Evolutionary conservation across 2,888 invertebrate species (phyloP), one percentile per base, ranked within the genome.

Genomic region (Melinaea menophilus): DNA sequence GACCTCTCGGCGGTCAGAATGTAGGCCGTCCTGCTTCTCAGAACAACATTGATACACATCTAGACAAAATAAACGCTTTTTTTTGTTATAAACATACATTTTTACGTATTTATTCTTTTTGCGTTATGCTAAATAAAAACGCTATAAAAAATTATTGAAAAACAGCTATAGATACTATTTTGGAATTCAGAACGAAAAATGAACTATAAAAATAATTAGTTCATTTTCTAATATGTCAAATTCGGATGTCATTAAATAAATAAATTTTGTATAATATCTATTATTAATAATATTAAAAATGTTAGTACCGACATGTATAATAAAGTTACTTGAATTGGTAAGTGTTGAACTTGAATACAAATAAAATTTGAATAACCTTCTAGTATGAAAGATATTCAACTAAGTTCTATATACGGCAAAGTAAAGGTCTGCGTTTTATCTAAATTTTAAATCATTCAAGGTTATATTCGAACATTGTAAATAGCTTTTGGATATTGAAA

Each of bases 241-340:
- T 51, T 51, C 51, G 51, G 1, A 11, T 51, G 51, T 51, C 51
- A 51, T 31, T 31, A 51, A 22, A 31, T 51, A 48, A 48, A 48
- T 22, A 22, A 48, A 48, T 48, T 48, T 48, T 48, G 13, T 48
- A 51, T 11, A 51, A 51, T 31, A 12, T 22, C 7, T 12, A 11
- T 22, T 51, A 31, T 7, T 31, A 31, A 7, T 51, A 31, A 51
- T 31, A 51, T 31, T 51, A 56, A 84, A 74, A 77, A 90, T 90
- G 90, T 80, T 90, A 79, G 82, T 89, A 78, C 90, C 90, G 47
- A 89, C 90, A 12, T 90, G 89, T 77, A 69, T 88, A 66, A 85
- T 90, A 61, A 90, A 90, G 82, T 81, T 88, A 47, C 71, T 85
- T 58, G 90, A 90, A 81, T 77, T 90, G 73, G 90, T 90, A 75